Evolutionary conservation across 1,140 invertebrate species (phyloP).

Genomic region (Eueides isabella): DNA sequence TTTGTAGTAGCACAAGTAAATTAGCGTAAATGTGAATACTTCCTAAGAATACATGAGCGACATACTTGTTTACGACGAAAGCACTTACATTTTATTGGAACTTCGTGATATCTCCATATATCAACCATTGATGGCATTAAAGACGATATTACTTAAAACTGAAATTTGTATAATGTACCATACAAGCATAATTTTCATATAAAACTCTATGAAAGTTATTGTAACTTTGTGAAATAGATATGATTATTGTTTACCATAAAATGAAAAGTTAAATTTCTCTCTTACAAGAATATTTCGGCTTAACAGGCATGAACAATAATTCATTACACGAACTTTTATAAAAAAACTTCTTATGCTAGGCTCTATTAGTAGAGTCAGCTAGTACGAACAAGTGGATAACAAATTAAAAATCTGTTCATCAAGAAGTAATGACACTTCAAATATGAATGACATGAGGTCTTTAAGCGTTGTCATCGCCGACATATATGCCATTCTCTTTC

Average conservation of each 20-base stretch:
- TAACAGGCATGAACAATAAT: not conserved
- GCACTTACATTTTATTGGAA: slow-evolving; percentile 67
- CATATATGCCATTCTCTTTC: slow-evolving; percentile 14
- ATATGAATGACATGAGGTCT: slow-evolving; percentile 4
- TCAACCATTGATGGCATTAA: slow-evolving; percentile 43
- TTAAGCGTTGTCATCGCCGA: slow-evolving; percentile 9
- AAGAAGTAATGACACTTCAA: slow-evolving; percentile 10
- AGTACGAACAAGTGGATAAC: not conserved
- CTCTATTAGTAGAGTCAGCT: slow-evolving; percentile 6
- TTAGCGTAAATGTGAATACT: not conserved
- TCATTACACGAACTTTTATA: not conserved
- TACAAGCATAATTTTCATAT: slow-evolving; percentile 27
- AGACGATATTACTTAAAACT: slow-evolving; percentile 35
- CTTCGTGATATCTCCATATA: slow-evolving; percentile 59
- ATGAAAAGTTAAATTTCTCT: not conserved
- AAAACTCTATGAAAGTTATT: slow-evolving; percentile 17
- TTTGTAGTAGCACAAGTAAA: not conserved
- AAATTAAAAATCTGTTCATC: slow-evolving; percentile 12
- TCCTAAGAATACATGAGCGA: slow-evolving; percentile 49
- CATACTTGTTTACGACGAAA: slow-evolving; percentile 67
- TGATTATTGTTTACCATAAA: not conserved
- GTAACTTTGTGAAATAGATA: not conserved
- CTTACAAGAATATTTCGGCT: not conserved
- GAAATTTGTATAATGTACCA: slow-evolving; percentile 41
- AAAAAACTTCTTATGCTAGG: not conserved